phyloP scores from a whole-genome alignment of 1,140 invertebrate genomes.

The Acromyrmex heyeri region DNA sequence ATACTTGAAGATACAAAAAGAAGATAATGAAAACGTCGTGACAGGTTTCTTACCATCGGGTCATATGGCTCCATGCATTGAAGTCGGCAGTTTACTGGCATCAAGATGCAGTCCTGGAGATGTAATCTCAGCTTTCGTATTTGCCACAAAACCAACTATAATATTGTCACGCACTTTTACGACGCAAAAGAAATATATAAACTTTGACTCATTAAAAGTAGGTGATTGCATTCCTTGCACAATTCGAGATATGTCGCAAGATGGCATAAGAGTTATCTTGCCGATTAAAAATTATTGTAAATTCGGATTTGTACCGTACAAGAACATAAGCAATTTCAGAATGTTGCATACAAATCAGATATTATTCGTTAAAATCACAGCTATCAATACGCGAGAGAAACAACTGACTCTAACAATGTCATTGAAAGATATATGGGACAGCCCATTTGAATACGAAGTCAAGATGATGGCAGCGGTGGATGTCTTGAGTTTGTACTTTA shows the following conservation, averaged over 20 bases:
- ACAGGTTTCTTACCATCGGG: conserved; percentile 81
- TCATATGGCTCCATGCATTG: conserved; percentile 80
- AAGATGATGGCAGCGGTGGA: conserved; percentile 76
- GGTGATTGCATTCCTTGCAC: conserved; percentile 80
- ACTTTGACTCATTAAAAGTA: conserved; percentile 73
- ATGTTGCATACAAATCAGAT: conserved; percentile 75
- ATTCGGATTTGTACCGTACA: conserved; percentile 69
- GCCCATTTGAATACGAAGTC: conserved; percentile 54
- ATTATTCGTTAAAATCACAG: conserved; percentile 77
- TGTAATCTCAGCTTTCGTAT: conserved; percentile 78
- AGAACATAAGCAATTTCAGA: conserved; percentile 70
- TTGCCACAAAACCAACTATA: conserved; percentile 77
- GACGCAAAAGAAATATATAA: conserved; percentile 56
- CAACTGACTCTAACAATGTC: conserved; percentile 70
- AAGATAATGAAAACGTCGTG: conserved; percentile 14
- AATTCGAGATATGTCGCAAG: conserved; percentile 69
- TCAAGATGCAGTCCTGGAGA: conserved; percentile 75
- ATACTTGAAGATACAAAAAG: conserved; percentile 70
- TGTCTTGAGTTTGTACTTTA: conserved; percentile 77
- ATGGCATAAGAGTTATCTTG: conserved; percentile 75
- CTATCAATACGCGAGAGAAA: conserved; percentile 68
- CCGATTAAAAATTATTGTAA: conserved; percentile 74
- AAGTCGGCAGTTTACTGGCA: conserved; percentile 77
- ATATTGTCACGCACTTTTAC: conserved; percentile 78
- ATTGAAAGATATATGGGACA: conserved; percentile 73